Evolutionary conservation across 2,888 invertebrate genomes (phyloP), one percentile per base, ranked within the genome.

Genomic region (Adela reaumurella): DNA sequence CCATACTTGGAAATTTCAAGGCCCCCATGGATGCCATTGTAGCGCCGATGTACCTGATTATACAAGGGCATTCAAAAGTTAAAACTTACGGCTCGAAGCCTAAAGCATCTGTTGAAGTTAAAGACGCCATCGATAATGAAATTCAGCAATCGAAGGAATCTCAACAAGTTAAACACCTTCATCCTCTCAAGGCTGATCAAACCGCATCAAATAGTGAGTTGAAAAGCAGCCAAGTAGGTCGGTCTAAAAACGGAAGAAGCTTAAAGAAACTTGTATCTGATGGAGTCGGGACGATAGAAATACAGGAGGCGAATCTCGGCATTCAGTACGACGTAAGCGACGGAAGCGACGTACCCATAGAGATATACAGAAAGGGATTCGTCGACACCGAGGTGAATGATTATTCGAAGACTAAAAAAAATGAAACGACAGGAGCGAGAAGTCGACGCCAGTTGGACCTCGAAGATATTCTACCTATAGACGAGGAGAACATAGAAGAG

Each of bases 1-100:
- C 50, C 55, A 20, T 51, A 54, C 42, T 52, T 52, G 45, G 55
- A 56, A 52, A 49, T 47, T 11, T 47, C 68, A 5, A 72, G 70
- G 58, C 81, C 83, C 54, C 83, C 86, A 0, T 69, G 74, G 2
- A 80, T 84, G 48, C 86, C 89, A 0, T 68, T 88, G 82, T 90
- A 90, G 60, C 74, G 47, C 86, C 89, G 0, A 68, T 88, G 82
- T 90, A 90, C 60, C 74, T 91, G 19, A 91, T 92, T 20, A 91
- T 91, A 57, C 90, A 92, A 66, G 91, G 91, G 0, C 91, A 92
- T 64, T 91, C 91, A 1, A 91, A 91, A 71, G 91, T 92, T 0
- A 91, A 91, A 71, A 91, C 89, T 0, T 92, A 92, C 60, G 87
- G 90, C 14, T 86, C 88, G 0, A 81, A 80, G 53, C 80, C 81